Evolutionary conservation across 2,113 vertebrate genomes (phyloP), one percentile per base, ranked within the genome.

Genomic region (Lontra canadensis): DNA sequence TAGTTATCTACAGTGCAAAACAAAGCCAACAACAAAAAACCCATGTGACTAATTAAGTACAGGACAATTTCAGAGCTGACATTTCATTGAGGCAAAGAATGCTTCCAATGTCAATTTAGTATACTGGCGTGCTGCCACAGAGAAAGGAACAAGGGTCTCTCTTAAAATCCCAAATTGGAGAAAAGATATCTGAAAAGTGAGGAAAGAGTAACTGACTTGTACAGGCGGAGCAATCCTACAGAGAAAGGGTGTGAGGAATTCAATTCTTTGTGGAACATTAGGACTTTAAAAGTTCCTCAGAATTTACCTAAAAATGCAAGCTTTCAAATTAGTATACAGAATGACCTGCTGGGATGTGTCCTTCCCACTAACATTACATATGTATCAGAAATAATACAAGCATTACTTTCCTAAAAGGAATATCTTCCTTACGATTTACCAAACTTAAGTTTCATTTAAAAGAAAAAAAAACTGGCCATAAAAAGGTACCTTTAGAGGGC

Each of bases 281-380:
- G 29, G 89, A 95, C 47, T 88, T 94, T 79, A 12, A 65, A 95
- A 87, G n/a, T 82, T 73, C 34, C 44, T 96, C 34, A 84, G 81
- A 88, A 88, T 73, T 88, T 65, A 83, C 80, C 26, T 65, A 97
- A 59, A 96, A 96, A 89, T 47, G n/a, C 14, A 31, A 92, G 21
- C 13, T 95, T 94, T 93, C 86, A 85, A 88, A 47, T 31, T 14
- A 78, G 49, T n/a, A 10, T 25, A 85, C 0, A 80, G 42, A 95
- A 44, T 84, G 44, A 91, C 63, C 31, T 76, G 20, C 61, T 92
- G 39, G 67, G 57, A 76, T 11, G 18, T 47, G 42, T 42, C 73
- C 44, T 76, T 96, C n/a, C 63, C 73, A 93, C 11, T 76, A 91
- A 96, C 4, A 39, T 59, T 80, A 81, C 86, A 39, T 69, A 94